Conservation (phyloP, 2,888 invertebrate genomes). For the Eupeodes latifasciatus region DNA sequence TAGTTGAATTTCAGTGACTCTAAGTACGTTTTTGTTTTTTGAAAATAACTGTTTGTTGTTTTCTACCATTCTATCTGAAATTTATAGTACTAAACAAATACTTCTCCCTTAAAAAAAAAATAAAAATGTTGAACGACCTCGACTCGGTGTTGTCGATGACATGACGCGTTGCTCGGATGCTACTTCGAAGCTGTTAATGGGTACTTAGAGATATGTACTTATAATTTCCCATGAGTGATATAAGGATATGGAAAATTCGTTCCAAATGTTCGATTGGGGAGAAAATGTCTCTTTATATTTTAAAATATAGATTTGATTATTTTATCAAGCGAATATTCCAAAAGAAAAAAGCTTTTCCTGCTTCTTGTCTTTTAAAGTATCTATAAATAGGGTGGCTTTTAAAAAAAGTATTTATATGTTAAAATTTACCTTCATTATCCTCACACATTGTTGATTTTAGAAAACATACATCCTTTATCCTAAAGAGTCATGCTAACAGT, state of each 20-base stretch:
- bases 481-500: background rate
- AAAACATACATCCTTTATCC: background rate
- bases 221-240: conserved; percentile 25
- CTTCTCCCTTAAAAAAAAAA: too few species aligned
- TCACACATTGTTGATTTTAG: background rate
- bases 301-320: background rate
- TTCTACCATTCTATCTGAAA: too few species aligned
- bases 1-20: too few species aligned
- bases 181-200: conserved; percentile 18
- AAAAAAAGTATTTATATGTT: background rate
- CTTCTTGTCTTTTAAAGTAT: too few species aligned
- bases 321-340: background rate
- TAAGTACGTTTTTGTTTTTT: too few species aligned
- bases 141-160: background rate
- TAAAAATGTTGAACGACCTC: background rate
- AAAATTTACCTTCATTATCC: background rate
- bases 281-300: conserved; percentile 2
- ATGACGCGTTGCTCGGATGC: too few species aligned
- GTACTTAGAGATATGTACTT: conserved; percentile 28
- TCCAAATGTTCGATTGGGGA: conserved; percentile 3
- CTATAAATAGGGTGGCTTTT: background rate
- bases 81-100: too few species aligned
- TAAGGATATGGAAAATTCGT: background rate
- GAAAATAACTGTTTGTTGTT: too few species aligned
- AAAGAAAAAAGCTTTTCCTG: background rate